These are phyloP conservation scores for Euura saliciscinereae DNA, from an alignment of 1,140 invertebrate genomes.

Conservation along the genomic window DNA sequence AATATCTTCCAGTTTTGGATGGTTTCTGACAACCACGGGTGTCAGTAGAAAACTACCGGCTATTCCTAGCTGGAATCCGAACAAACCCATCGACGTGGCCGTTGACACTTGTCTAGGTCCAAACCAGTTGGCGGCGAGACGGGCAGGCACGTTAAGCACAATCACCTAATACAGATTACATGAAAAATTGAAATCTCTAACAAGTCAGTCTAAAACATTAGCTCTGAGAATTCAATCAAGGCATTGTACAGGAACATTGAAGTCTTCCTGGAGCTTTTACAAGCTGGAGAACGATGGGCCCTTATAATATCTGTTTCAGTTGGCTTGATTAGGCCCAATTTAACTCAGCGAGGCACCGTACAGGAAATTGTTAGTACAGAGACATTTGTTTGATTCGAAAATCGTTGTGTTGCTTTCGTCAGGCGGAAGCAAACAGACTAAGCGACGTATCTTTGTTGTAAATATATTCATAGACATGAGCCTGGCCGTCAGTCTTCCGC, in stretches of 20 bases:
- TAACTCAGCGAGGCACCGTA: background rate
- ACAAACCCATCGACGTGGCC: slow-evolving; percentile 75
- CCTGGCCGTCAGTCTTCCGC: background rate
- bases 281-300: background rate
- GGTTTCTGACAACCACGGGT: slow-evolving; percentile 42
- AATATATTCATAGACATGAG: background rate
- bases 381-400: background rate
- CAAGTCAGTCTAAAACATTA: no score
- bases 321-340: background rate
- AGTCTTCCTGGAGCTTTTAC: background rate
- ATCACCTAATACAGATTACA: no score
- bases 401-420: background rate
- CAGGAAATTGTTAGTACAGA: background rate
- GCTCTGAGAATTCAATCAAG: no score
- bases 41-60: slow-evolving; percentile 43
- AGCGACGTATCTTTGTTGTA: background rate
- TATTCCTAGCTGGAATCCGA: slow-evolving; percentile 72
- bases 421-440: background rate
- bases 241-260: no score
- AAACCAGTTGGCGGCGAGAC: slow-evolving; percentile 66
- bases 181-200: no score
- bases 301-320: background rate
- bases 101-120: slow-evolving; percentile 71
- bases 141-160: slow-evolving; percentile 70
- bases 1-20: slow-evolving; percentile 34